These are phyloP conservation scores for Venustoraphidia nigricollis DNA, from an alignment of 2,888 invertebrate species.

Conservation along the genomic window DNA sequence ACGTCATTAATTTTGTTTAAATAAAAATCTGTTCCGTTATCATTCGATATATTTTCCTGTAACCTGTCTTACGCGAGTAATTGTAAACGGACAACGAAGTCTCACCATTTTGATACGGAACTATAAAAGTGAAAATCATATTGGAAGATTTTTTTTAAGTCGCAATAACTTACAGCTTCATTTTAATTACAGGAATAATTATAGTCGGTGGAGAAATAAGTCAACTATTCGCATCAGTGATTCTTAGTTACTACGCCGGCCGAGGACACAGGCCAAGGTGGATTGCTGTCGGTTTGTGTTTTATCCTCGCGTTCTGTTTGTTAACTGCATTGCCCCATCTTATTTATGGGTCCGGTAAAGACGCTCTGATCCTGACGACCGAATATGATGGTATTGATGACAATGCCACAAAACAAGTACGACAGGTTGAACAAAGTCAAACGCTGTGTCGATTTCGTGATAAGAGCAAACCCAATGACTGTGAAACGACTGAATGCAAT, in stretches of 20 bases:
- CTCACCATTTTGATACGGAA: too few species aligned
- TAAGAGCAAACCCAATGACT: conserved; percentile 16
- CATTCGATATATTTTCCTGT: too few species aligned
- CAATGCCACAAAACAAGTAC: conserved; percentile 28
- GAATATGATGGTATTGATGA: conserved; percentile 36
- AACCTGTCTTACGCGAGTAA: too few species aligned
- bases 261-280: conserved; percentile 55
- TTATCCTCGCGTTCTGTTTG: conserved; percentile 47
- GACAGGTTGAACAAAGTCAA: conserved; percentile 34
- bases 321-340: conserved; percentile 52
- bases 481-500: conserved; percentile 21
- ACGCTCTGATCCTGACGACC: conserved; percentile 42
- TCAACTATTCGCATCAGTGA: conserved; percentile 47
- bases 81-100: too few species aligned
- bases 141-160: too few species aligned
- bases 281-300: conserved; percentile 45
- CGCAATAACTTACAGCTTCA: too few species aligned
- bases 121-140: too few species aligned
- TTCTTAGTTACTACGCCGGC: conserved; percentile 53
- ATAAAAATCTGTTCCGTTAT: too few species aligned
- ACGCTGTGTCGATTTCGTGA: conserved; percentile 28
- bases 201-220: conserved; percentile 61
- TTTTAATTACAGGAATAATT: conserved; percentile 37
- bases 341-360: conserved; percentile 50
- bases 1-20: too few species aligned